Percentiles rank a stretch among this genome's conserved stretches.
Conservation (phyloP, 2,888 invertebrate species). For the Scaptomyza flava region DNA sequence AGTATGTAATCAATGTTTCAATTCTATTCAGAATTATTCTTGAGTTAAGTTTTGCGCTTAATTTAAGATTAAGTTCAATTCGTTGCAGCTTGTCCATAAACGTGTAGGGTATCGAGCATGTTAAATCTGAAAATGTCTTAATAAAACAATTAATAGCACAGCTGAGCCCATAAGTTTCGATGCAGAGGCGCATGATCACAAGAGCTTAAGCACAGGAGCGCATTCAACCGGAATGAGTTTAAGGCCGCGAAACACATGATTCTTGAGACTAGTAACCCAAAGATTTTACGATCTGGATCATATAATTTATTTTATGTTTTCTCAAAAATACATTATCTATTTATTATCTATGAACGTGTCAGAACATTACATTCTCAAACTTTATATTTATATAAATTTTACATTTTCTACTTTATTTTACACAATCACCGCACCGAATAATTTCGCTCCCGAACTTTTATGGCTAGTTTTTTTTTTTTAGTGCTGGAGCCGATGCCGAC, state of each 20-base stretch:
- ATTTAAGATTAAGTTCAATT: neutral
- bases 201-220: constrained; percentile 58
- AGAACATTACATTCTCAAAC: no score
- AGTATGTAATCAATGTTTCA: neutral
- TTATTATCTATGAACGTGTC: no score
- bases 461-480: constrained; percentile 25
- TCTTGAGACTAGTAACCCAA: neutral
- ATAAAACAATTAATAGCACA: constrained; percentile 79
- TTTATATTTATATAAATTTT: no score
- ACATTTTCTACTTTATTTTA: no score
- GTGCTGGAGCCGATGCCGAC: constrained; percentile 30
- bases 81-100: neutral
- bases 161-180: constrained; percentile 74
- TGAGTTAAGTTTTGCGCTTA: neutral
- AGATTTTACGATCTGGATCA: no score
- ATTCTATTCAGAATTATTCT: no score
- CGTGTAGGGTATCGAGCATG: constrained; percentile 65
- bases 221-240: constrained; percentile 23
- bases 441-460: constrained; percentile 57
- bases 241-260: neutral
- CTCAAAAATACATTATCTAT: no score
- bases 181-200: constrained; percentile 60
- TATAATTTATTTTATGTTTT: no score
- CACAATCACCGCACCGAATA: neutral
- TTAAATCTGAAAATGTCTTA: constrained; percentile 79